phyloP scores from a whole-genome alignment of 2,888 invertebrate genomes.

The Hetaerina titia region DNA sequence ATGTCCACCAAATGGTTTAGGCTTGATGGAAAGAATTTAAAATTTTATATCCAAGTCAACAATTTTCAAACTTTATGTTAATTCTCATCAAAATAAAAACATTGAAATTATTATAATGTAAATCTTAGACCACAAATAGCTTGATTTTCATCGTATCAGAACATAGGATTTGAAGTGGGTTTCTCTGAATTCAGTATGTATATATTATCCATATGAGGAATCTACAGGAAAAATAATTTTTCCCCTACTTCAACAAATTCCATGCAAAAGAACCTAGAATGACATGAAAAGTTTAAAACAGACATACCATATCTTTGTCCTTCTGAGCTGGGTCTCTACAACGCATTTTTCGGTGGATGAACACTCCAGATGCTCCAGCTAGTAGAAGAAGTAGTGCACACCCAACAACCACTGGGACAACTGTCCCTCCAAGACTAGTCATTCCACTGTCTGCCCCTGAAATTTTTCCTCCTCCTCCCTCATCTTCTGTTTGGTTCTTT shows the following conservation, averaged over 20 bases:
- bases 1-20: too few species aligned
- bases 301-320: slow-evolving; percentile 40
- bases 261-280: neutral
- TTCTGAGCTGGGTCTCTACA: slow-evolving; percentile 52
- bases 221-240: neutral
- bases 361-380: slow-evolving; percentile 38
- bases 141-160: too few species aligned
- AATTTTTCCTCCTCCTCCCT: slow-evolving; percentile 36
- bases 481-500: slow-evolving; percentile 54
- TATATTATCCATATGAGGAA: neutral
- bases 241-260: neutral
- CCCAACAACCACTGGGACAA: slow-evolving; percentile 45
- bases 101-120: too few species aligned
- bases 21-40: too few species aligned
- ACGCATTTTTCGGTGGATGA: slow-evolving; percentile 44
- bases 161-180: neutral
- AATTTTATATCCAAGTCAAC: too few species aligned
- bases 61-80: too few species aligned
- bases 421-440: neutral
- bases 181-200: neutral
- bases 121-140: too few species aligned
- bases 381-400: slow-evolving; percentile 40
- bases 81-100: too few species aligned
- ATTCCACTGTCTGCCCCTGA: neutral
- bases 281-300: neutral